These are phyloP conservation scores for Liparis tanakae DNA, from an alignment of 2,797 vertebrate genomes.

Conservation along the genomic window DNA sequence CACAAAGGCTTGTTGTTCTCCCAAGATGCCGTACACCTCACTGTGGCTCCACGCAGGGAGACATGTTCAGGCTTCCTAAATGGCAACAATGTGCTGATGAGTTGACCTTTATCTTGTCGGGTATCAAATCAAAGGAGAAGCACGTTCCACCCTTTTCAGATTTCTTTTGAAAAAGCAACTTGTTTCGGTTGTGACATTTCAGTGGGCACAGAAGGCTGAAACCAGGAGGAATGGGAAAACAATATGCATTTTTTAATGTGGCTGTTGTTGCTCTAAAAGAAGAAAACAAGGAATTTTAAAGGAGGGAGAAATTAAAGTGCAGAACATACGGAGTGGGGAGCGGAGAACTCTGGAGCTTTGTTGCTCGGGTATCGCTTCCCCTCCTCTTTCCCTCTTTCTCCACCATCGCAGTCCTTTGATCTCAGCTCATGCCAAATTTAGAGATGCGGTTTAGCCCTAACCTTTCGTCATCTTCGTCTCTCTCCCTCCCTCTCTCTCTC, in stretches of 20 bases:
- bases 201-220: neutral
- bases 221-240: neutral
- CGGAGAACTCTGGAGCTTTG: constrained; percentile 39
- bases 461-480: constrained; percentile 50
- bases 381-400: constrained; percentile 37
- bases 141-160: neutral
- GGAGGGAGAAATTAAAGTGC: constrained; percentile 21
- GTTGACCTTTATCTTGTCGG: neutral
- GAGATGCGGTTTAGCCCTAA: constrained; percentile 61
- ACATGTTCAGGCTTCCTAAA: neutral
- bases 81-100: neutral
- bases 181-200: neutral
- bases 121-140: constrained; percentile 10
- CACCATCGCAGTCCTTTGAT: constrained; percentile 61
- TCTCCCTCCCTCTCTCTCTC: neutral
- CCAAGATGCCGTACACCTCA: neutral
- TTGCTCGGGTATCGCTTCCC: constrained; percentile 33
- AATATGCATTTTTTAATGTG: constrained; percentile 24
- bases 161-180: neutral
- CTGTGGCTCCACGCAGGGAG: neutral
- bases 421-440: constrained; percentile 68
- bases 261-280: constrained; percentile 14
- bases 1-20: neutral
- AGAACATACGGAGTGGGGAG: constrained; percentile 28
- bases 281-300: constrained; percentile 34